A percentile compares a stretch with the other conserved stretches of the same genome.
phyloP scores from a whole-genome alignment of 2,888 invertebrate genomes.

The Cecidostiba fungosa region DNA sequence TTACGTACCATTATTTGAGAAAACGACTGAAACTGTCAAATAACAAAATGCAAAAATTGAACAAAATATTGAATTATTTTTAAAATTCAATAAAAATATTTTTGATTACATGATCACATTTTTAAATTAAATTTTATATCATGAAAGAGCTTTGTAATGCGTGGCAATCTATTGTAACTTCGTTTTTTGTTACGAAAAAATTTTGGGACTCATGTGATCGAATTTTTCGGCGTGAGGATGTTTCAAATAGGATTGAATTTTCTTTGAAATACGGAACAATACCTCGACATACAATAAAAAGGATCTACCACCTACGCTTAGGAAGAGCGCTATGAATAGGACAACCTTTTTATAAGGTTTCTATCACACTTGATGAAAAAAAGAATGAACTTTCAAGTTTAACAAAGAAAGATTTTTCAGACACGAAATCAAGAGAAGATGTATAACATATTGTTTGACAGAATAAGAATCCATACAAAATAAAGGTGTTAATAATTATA shows the following conservation, averaged over 20 bases:
- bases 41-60: too few species aligned
- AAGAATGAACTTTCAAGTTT: not conserved
- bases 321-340: not conserved
- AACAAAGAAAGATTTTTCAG: not conserved
- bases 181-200: not conserved
- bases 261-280: not conserved
- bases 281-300: not conserved
- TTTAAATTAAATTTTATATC: too few species aligned
- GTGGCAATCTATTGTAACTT: too few species aligned
- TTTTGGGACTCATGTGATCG: not conserved
- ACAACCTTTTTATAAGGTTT: not conserved
- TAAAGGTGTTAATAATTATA: too few species aligned
- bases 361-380: constrained; percentile 5
- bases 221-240: not conserved
- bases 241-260: not conserved
- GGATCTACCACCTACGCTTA: not conserved
- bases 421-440: not conserved
- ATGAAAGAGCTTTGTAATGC: too few species aligned
- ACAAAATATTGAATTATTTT: too few species aligned
- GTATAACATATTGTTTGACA: not conserved
- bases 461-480: not conserved
- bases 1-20: too few species aligned
- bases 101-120: too few species aligned
- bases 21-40: too few species aligned
- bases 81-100: too few species aligned